Percentiles rank a stretch among this genome's conserved stretches.
phyloP scores from a whole-genome alignment of 2,888 invertebrate species.

The Amphipoea oculea region DNA sequence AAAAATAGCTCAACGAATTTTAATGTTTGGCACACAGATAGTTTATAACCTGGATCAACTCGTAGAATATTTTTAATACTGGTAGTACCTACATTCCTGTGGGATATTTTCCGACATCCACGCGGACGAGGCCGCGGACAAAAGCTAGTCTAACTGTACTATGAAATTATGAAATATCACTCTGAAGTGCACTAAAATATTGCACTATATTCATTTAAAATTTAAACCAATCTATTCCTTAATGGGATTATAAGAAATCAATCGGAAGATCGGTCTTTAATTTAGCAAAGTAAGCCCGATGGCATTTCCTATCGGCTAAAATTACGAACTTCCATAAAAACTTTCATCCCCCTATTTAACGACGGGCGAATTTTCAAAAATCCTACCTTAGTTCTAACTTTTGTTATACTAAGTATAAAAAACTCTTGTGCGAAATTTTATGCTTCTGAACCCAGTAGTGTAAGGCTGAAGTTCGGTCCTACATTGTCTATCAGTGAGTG shows the following conservation, averaged over 20 bases:
- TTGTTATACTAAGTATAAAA: not conserved
- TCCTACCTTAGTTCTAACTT: not conserved
- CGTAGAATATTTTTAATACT: no score
- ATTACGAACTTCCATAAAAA: not conserved
- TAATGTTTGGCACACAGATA: not conserved
- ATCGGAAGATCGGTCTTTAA: not conserved
- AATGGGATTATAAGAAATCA: not conserved
- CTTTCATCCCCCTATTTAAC: not conserved
- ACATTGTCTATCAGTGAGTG: not conserved
- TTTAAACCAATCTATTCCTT: not conserved
- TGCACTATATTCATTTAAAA: not conserved
- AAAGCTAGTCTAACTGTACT: not conserved
- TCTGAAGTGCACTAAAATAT: not conserved
- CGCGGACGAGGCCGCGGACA: not conserved
- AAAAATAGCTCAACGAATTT: not conserved
- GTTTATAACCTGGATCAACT: not conserved
- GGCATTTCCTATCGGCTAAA: not conserved
- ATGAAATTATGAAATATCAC: not conserved
- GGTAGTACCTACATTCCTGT: no score
- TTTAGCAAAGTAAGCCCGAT: not conserved
- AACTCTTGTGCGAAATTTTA: not conserved
- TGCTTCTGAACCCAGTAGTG: no score
- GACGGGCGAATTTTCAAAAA: not conserved
- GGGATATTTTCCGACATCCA: no score
- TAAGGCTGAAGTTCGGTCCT: not conserved